These are phyloP conservation scores for Apostichopus leukothele DNA, from an alignment of 53 echinoderm and acorn worm genomes.

Conservation along the genomic window DNA sequence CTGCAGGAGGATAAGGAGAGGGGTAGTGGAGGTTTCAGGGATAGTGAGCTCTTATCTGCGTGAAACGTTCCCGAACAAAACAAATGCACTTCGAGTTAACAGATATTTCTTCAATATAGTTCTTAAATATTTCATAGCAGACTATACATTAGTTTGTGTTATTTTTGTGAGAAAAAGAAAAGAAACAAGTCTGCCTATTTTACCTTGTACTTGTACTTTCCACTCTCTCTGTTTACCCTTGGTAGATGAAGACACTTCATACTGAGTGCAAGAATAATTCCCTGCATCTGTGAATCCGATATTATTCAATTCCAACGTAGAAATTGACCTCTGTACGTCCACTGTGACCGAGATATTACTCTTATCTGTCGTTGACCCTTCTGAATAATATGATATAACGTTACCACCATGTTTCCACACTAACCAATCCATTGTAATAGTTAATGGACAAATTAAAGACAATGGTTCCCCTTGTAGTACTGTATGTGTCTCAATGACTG, in stretches of 20 bases:
- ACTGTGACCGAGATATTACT: not conserved
- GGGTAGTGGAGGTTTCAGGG: no score
- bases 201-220: not conserved
- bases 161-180: no score
- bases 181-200: not conserved
- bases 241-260: not conserved
- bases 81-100: no score
- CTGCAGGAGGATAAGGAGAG: no score
- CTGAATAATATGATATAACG: not conserved
- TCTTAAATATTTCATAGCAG: no score
- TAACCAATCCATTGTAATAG: not conserved
- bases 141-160: no score
- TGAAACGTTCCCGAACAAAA: no score
- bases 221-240: not conserved
- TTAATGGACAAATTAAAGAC: not conserved
- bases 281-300: not conserved
- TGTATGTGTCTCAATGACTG: not conserved
- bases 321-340: not conserved
- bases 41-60: no score
- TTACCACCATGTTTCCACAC: not conserved
- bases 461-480: not conserved
- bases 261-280: not conserved
- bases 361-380: not conserved
- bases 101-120: no score
- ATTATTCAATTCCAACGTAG: not conserved